A percentile compares a stretch with the other conserved stretches of the same genome.
Evolutionary conservation across 1,140 invertebrate genomes (phyloP).

Genomic region (Neodiprion fabricii): DNA sequence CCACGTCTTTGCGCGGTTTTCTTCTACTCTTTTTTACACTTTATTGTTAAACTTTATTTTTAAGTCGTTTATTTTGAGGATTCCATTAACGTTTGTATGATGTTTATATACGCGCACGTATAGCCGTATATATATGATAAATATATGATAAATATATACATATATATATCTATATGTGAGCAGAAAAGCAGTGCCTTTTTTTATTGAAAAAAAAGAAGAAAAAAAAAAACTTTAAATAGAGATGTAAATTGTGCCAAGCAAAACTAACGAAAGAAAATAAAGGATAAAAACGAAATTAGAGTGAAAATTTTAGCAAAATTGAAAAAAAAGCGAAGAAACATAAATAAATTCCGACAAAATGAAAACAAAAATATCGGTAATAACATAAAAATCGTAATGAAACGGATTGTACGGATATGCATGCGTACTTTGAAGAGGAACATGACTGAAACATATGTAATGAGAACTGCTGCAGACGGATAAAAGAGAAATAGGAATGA

Average conservation of each 20-base stretch:
- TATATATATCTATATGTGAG: background rate
- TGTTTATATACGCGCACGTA: background rate
- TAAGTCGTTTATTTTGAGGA: background rate
- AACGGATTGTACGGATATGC: no score
- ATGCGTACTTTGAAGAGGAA: no score
- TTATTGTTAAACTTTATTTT: background rate
- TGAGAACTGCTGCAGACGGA: no score
- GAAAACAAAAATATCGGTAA: no score
- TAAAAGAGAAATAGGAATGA: no score
- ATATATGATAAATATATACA: background rate
- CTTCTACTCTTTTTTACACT: background rate
- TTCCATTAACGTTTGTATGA: background rate
- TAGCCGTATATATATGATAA: background rate
- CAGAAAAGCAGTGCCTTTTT: slow-evolving; percentile 3
- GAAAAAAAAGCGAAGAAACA: background rate
- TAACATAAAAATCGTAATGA: no score
- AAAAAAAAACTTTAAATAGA: no score
- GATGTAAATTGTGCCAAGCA: no score
- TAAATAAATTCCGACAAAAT: no score
- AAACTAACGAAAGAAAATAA: background rate
- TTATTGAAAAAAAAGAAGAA: background rate
- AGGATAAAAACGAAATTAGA: background rate
- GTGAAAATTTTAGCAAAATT: background rate
- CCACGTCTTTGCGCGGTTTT: background rate
- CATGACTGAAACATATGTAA: no score